These are phyloP conservation scores for Pterocles gutturalis DNA, from an alignment of 2,113 vertebrate species.

Conservation along the genomic window DNA sequence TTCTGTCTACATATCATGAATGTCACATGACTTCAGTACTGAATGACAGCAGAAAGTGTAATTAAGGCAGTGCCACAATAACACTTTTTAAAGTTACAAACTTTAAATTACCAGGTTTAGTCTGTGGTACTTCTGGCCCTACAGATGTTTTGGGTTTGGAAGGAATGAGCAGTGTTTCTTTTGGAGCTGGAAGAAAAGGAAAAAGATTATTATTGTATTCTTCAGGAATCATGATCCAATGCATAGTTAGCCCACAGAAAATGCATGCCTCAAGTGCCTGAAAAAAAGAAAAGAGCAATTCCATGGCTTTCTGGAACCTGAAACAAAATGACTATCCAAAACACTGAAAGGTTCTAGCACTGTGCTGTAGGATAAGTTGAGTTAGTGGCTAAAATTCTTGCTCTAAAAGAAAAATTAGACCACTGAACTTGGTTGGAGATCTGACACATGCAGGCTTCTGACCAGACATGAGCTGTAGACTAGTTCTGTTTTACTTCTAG, in stretches of 20 bases:
- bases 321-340: slow-evolving; percentile 38
- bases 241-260: slow-evolving; percentile 43
- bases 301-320: slow-evolving; percentile 50
- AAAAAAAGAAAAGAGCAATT: slow-evolving; percentile 51
- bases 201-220: slow-evolving; percentile 24
- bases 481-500: not conserved
- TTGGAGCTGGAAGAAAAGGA: slow-evolving; percentile 78
- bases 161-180: slow-evolving; percentile 69
- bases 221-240: slow-evolving; percentile 26
- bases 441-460: not conserved
- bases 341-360: not conserved
- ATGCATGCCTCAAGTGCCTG: slow-evolving; percentile 46
- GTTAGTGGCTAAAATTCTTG: not conserved
- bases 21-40: not conserved
- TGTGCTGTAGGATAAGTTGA: not conserved
- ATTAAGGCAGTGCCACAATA: not conserved
- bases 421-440: not conserved
- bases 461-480: not conserved
- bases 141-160: slow-evolving; percentile 76
- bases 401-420: not conserved
- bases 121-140: slow-evolving; percentile 63
- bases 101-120: slow-evolving; percentile 76
- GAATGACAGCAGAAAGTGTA: not conserved
- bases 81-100: not conserved
- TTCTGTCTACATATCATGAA: not conserved